Percentiles rank a stretch among this genome's conserved stretches.
phyloP scores from a whole-genome alignment of 2,113 vertebrate species.

The Taurulus bubalis region DNA sequence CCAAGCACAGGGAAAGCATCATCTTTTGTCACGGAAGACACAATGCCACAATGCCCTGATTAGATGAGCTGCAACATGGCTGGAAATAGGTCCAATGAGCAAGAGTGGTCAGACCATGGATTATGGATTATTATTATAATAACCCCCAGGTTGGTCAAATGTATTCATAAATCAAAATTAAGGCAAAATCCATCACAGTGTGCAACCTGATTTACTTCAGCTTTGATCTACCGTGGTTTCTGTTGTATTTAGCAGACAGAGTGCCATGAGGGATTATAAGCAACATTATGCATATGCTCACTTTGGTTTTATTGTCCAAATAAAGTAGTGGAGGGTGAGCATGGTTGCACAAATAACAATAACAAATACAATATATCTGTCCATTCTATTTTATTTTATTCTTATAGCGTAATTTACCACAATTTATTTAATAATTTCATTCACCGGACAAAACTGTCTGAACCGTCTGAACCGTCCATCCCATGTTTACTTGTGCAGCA shows the following conservation, averaged over 20 bases:
- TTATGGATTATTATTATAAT: too few species aligned
- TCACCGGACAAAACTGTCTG: background rate
- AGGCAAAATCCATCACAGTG: background rate
- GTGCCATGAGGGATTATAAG: background rate
- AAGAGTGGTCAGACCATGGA: background rate
- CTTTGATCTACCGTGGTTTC: background rate
- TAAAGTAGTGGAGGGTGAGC: background rate
- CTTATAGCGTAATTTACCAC: background rate
- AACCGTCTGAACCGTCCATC: background rate
- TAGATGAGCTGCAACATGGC: background rate
- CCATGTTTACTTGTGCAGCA: conserved; percentile 21
- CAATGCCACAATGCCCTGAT: background rate
- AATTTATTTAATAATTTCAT: too few species aligned
- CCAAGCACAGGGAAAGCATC: background rate
- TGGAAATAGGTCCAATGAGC: background rate
- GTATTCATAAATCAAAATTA: background rate
- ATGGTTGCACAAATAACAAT: background rate
- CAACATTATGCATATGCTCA: background rate
- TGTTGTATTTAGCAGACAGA: background rate
- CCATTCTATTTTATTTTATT: background rate
- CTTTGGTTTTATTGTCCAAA: background rate
- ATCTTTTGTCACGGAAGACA: background rate
- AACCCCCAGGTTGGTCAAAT: background rate
- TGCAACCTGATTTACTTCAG: background rate
- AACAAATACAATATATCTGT: background rate